Conservation (phyloP, 1,140 invertebrate species). For the Aethina tumida region DNA sequence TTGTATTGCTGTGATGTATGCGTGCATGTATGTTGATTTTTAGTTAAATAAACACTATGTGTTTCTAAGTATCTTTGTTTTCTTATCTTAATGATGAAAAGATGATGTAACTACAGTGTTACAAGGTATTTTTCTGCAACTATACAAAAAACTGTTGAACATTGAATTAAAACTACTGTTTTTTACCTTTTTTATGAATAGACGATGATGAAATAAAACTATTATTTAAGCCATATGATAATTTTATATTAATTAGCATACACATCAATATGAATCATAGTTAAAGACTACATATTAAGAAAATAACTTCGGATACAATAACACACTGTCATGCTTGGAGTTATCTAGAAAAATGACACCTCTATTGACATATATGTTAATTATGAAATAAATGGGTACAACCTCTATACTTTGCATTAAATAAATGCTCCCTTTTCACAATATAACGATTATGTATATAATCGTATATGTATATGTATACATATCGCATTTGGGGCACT, state of each 20-base stretch:
- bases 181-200: too few species aligned
- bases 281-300: constrained; percentile 16
- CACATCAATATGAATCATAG: constrained; percentile 34
- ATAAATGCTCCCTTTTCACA: constrained; percentile 54
- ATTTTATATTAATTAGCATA: constrained; percentile 35
- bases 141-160: too few species aligned
- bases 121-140: too few species aligned
- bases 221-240: too few species aligned
- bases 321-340: not conserved
- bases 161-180: too few species aligned
- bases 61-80: too few species aligned
- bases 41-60: too few species aligned
- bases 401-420: constrained; percentile 84
- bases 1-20: too few species aligned
- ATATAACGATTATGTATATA: constrained; percentile 24
- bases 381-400: constrained; percentile 44
- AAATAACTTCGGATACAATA: constrained; percentile 7
- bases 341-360: constrained; percentile 4
- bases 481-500: not conserved
- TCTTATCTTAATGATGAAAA: too few species aligned
- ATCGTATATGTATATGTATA: constrained; percentile 8
- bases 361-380: constrained; percentile 39
- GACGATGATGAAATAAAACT: too few species aligned
- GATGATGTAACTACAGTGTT: too few species aligned
- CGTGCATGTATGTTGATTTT: too few species aligned